These are phyloP conservation scores for Sceloporus undulatus DNA, from an alignment of 2,113 vertebrate species.

Conservation along the genomic window DNA sequence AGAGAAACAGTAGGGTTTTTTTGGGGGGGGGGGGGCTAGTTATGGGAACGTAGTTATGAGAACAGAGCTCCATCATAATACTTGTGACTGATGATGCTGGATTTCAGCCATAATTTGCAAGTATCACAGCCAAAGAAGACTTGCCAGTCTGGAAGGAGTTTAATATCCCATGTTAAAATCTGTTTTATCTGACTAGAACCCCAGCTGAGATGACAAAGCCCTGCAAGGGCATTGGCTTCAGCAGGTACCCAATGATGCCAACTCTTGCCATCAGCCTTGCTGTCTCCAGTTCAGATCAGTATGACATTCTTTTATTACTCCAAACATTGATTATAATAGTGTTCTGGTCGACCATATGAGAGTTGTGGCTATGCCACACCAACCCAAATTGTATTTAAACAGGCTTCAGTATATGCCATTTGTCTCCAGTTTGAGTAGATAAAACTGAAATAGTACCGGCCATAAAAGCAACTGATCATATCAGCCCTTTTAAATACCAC, in stretches of 20 bases:
- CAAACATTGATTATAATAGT: conserved; percentile 33
- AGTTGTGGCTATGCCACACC: conserved; percentile 28
- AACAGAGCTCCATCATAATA: no score
- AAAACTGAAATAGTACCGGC: conserved; percentile 53
- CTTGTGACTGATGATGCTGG: no score
- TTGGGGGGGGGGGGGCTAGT: no score
- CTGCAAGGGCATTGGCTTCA: neutral
- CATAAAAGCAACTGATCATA: conserved; percentile 45
- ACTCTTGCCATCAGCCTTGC: neutral
- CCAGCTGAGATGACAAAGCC: no score
- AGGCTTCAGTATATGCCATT: conserved; percentile 36
- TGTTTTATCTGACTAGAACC: no score
- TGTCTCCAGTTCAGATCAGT: conserved; percentile 28
- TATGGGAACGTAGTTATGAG: no score
- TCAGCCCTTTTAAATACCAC: conserved; percentile 42
- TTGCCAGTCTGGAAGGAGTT: no score
- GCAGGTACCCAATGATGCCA: neutral
- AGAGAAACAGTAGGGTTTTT: no score
- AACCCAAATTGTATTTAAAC: conserved; percentile 57
- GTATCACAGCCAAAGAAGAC: no score
- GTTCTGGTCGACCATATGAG: neutral
- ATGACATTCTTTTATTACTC: neutral
- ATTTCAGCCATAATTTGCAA: no score
- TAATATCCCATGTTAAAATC: no score
- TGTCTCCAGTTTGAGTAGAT: conserved; percentile 49